Percentiles rank a stretch among this genome's conserved stretches.
phyloP scores from a whole-genome alignment of 2,797 vertebrate species.

The Knipowitschia caucasica region DNA sequence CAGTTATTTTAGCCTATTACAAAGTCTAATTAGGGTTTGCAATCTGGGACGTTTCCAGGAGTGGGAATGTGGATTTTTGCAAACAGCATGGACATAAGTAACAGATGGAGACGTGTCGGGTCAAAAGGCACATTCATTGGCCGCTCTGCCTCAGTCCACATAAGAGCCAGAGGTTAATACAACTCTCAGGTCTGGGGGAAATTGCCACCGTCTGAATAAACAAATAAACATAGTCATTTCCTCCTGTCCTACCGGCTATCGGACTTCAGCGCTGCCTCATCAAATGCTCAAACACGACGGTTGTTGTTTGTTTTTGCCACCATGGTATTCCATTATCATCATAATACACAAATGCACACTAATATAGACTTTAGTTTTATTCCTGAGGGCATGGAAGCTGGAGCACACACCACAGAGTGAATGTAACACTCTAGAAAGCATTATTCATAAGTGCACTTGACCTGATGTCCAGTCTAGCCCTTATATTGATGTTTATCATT shows the following conservation, averaged over 20 bases:
- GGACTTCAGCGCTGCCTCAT: slow-evolving; percentile 49
- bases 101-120: slow-evolving; percentile 57
- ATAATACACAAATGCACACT: too few species aligned
- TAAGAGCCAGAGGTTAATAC: slow-evolving; percentile 39
- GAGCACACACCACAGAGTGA: too few species aligned
- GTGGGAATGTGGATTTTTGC: neutral
- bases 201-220: slow-evolving; percentile 70
- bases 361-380: too few species aligned
- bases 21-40: neutral
- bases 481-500: too few species aligned
- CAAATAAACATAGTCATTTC: slow-evolving; percentile 61
- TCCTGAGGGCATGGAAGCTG: too few species aligned
- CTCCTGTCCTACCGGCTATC: slow-evolving; percentile 57
- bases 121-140: slow-evolving; percentile 18
- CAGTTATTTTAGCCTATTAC: too few species aligned
- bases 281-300: neutral
- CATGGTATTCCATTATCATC: too few species aligned
- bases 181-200: slow-evolving; percentile 53
- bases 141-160: slow-evolving; percentile 27
- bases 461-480: too few species aligned
- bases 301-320: too few species aligned
- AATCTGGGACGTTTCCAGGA: neutral
- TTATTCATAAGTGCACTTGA: too few species aligned
- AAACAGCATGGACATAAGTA: slow-evolving; percentile 5
- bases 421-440: too few species aligned